Percentiles rank a stretch among this genome's conserved stretches.
phyloP scores from a whole-genome alignment of 2,113 vertebrate species.

The Pontoporia blainvillei region DNA sequence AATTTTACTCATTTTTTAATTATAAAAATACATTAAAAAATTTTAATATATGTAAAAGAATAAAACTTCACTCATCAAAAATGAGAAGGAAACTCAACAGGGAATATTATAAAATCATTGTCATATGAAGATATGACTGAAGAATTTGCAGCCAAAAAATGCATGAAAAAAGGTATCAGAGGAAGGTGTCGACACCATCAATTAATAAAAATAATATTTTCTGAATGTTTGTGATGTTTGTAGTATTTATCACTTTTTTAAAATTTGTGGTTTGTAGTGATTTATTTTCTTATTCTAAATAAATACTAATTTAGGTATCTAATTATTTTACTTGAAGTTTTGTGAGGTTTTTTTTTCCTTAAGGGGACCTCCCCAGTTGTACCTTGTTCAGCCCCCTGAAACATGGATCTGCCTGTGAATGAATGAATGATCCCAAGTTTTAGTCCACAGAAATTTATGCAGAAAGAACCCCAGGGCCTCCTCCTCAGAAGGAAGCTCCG shows the following conservation, averaged over 20 bases:
- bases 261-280: neutral
- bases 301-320: neutral
- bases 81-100: neutral
- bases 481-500: neutral
- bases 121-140: neutral
- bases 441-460: neutral
- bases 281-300: neutral
- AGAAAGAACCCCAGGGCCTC: neutral
- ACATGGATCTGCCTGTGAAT: neutral
- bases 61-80: neutral
- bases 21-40: neutral
- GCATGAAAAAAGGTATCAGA: neutral
- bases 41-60: neutral
- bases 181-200: neutral
- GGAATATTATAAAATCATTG: neutral
- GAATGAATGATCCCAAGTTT: neutral
- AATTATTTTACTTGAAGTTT: neutral
- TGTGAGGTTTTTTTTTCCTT: neutral
- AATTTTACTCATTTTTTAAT: neutral
- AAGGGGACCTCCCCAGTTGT: neutral
- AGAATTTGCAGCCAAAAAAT: neutral
- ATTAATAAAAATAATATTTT: neutral
- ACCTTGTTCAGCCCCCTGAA: neutral
- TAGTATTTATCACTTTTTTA: neutral
- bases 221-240: neutral